Conservation (phyloP, 2,888 invertebrate species). For the Ischnus inquisitorius region DNA sequence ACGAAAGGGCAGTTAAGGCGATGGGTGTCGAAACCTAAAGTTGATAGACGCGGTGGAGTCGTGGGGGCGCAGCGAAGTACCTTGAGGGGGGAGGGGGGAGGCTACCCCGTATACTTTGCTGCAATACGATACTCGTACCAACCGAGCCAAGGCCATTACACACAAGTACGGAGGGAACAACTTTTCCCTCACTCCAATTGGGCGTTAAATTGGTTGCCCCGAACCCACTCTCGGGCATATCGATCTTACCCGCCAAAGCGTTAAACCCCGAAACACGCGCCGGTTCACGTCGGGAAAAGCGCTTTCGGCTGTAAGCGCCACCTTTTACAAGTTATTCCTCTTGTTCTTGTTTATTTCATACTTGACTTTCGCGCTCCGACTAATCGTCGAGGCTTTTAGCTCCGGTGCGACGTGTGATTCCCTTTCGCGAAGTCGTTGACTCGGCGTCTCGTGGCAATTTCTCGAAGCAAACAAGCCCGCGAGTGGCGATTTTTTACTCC, state of each 20-base stretch:
- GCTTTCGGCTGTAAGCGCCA: slow-evolving; percentile 46
- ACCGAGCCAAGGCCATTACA: slow-evolving; percentile 66
- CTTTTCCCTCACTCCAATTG: slow-evolving; percentile 74
- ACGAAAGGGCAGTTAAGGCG: slow-evolving; percentile 27
- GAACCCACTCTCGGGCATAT: slow-evolving; percentile 72
- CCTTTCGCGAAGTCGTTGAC: not conserved
- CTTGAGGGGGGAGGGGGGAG: not conserved
- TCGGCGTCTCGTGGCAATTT: slow-evolving; percentile 25
- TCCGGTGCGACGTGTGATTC: slow-evolving; percentile 24
- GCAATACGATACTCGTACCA: slow-evolving; percentile 72
- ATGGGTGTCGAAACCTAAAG: slow-evolving; percentile 66
- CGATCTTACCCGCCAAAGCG: slow-evolving; percentile 70
- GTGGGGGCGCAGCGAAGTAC: slow-evolving; percentile 79
- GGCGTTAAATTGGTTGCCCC: slow-evolving; percentile 73
- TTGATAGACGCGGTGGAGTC: slow-evolving; percentile 77
- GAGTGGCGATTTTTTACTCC: not conserved
- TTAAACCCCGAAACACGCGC: slow-evolving; percentile 66
- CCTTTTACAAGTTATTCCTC: slow-evolving; percentile 33
- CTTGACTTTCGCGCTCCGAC: slow-evolving; percentile 10
- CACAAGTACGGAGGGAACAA: slow-evolving; percentile 62
- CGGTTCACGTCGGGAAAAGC: slow-evolving; percentile 54
- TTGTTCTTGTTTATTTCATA: slow-evolving; percentile 19
- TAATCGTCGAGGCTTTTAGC: slow-evolving; percentile 41
- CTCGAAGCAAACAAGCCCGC: slow-evolving; percentile 8
- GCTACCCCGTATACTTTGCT: slow-evolving; percentile 73